Conservation (phyloP, 2,888 invertebrate genomes). For the Amblyjoppa fuscipennis region DNA sequence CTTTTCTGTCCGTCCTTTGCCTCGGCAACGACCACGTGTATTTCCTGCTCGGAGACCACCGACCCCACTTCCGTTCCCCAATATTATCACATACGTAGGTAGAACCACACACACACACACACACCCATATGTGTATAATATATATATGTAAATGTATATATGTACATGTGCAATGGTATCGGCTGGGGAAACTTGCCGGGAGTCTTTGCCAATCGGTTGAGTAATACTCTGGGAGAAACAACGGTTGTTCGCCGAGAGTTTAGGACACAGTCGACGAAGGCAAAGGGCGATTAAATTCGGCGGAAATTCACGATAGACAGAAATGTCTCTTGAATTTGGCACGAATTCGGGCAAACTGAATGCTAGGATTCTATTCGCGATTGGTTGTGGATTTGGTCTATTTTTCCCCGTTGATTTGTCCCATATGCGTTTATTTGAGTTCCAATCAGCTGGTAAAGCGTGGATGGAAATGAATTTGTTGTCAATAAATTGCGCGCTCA, state of each 20-base stretch:
- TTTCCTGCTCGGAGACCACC: slow-evolving; percentile 64
- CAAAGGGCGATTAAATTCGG: slow-evolving; percentile 29
- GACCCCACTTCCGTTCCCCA: slow-evolving; percentile 47
- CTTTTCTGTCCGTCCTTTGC: slow-evolving; percentile 62
- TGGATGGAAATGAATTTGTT: neutral
- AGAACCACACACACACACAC: slow-evolving; percentile 2
- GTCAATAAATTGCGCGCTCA: neutral
- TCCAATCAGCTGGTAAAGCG: neutral
- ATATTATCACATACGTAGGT: slow-evolving; percentile 35
- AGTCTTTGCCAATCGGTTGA: slow-evolving; percentile 76
- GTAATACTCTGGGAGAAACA: slow-evolving; percentile 70
- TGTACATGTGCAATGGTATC: slow-evolving; percentile 73
- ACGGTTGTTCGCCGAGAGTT: slow-evolving; percentile 61
- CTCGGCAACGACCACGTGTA: slow-evolving; percentile 62
- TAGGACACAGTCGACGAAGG: slow-evolving; percentile 49
- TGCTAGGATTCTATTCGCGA: slow-evolving; percentile 16
- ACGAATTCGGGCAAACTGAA: slow-evolving; percentile 38
- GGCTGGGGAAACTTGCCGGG: slow-evolving; percentile 71
- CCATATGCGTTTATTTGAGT: slow-evolving; percentile 31
- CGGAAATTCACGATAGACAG: slow-evolving; percentile 44
- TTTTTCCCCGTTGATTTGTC: slow-evolving; percentile 38
- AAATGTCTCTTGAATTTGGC: slow-evolving; percentile 64
- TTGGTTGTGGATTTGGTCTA: slow-evolving; percentile 23
- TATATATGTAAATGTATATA: neutral
- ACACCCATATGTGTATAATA: too few species aligned